Percentiles rank a stretch among this genome's conserved stretches.
These are phyloP conservation scores for Ommatoiulus sabulosus DNA, from an alignment of 2,888 invertebrate species.

Conservation along the genomic window DNA sequence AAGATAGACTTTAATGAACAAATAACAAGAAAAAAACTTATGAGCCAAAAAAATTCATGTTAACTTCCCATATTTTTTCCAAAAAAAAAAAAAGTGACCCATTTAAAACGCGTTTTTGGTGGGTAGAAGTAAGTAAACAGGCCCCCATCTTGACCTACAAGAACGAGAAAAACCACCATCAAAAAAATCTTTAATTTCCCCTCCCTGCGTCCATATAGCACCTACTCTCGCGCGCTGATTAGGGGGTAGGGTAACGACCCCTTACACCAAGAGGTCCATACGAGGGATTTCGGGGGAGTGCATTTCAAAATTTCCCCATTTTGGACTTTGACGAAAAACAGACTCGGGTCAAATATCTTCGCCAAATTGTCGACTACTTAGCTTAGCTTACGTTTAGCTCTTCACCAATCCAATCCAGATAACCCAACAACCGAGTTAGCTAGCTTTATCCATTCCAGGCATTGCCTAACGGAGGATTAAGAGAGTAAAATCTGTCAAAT, in stretches of 20 bases:
- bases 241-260: background rate
- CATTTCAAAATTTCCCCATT: background rate
- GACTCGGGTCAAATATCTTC: background rate
- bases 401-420: slow-evolving; percentile 16
- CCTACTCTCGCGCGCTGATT: slow-evolving; percentile 16
- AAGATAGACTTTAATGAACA: too few relatives aligned
- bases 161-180: background rate
- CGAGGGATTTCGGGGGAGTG: background rate
- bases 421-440: background rate
- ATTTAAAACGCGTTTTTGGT: slow-evolving; percentile 42
- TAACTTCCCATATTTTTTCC: background rate
- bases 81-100: background rate
- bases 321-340: slow-evolving; percentile 23
- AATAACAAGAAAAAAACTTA: too few relatives aligned
- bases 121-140: background rate
- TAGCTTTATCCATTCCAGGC: background rate
- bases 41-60: background rate
- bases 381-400: background rate
- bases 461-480: background rate
- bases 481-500: background rate
- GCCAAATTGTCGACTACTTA: slow-evolving; percentile 41
- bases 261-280: background rate
- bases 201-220: slow-evolving; percentile 4
- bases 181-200: background rate
- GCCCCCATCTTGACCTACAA: slow-evolving; percentile 35